phyloP scores from a whole-genome alignment of 1,140 invertebrate genomes.

The Manduca sexta region DNA sequence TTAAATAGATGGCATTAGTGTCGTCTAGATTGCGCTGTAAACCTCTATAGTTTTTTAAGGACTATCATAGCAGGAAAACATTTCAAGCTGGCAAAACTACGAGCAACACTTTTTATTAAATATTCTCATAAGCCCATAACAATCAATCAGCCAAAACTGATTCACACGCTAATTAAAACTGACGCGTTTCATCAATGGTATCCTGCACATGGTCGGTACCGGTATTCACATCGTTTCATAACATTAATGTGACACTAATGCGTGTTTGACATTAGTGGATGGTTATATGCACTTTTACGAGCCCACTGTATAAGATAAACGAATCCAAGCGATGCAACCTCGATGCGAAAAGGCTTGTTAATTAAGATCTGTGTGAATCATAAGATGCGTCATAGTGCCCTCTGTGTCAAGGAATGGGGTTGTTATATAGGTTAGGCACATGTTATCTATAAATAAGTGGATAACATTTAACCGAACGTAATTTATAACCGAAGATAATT shows the following conservation, averaged over 20 bases:
- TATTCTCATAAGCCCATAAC: too few relatives aligned
- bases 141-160: too few relatives aligned
- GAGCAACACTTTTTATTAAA: too few relatives aligned
- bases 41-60: too few relatives aligned
- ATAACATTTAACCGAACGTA: neutral
- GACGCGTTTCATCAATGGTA: too few relatives aligned
- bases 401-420: constrained; percentile 6
- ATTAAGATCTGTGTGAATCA: constrained; percentile 19
- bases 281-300: constrained; percentile 60
- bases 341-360: constrained; percentile 11
- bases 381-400: constrained; percentile 7
- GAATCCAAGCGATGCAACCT: constrained; percentile 30
- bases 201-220: too few relatives aligned
- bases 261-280: constrained; percentile 52
- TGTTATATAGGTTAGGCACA: neutral
- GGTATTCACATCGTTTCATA: constrained; percentile 45
- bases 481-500: neutral
- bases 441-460: constrained; percentile 4
- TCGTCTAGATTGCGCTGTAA: too few relatives aligned
- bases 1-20: too few relatives aligned
- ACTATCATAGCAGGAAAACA: too few relatives aligned
- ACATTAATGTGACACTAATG: constrained; percentile 59
- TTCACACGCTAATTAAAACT: too few relatives aligned
- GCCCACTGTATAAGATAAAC: constrained; percentile 39
- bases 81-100: too few relatives aligned